Evolutionary conservation across 2,113 vertebrate genomes (phyloP).

Genomic region (Rhipidura dahli): DNA sequence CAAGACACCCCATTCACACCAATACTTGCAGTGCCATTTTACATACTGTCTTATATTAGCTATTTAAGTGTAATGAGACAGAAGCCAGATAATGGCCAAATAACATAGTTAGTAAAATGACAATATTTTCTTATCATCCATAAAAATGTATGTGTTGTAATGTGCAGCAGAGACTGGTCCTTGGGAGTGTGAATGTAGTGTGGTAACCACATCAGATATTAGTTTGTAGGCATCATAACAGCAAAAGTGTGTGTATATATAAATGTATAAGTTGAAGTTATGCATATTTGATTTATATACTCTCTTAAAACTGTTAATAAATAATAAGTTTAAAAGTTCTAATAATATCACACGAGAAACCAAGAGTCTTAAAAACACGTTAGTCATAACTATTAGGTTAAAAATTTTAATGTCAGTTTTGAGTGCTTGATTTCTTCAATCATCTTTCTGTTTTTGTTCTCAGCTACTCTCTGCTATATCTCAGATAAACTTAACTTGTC

Average conservation of each 20-base stretch:
- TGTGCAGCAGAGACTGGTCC: neutral
- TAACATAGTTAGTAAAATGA: neutral
- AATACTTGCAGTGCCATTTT: neutral
- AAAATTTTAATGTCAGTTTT: neutral
- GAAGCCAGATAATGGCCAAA: neutral
- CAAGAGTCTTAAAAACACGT: neutral
- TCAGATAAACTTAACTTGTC: neutral
- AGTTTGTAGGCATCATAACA: neutral
- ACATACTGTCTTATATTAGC: neutral
- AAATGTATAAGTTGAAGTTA: neutral
- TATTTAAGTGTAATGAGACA: neutral
- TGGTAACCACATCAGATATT: neutral
- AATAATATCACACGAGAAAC: neutral
- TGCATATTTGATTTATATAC: neutral
- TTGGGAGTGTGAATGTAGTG: neutral
- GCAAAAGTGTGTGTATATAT: neutral
- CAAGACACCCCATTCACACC: neutral
- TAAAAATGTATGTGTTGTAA: neutral
- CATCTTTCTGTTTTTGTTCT: neutral
- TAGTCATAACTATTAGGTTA: neutral
- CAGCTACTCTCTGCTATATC: neutral
- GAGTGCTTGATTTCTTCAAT: neutral
- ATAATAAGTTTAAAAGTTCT: neutral
- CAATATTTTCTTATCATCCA: neutral
- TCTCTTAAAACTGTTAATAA: neutral